These are phyloP conservation scores for Acanthopleura granulata DNA, from an alignment of 2,888 invertebrate genomes.

Conservation along the genomic window DNA sequence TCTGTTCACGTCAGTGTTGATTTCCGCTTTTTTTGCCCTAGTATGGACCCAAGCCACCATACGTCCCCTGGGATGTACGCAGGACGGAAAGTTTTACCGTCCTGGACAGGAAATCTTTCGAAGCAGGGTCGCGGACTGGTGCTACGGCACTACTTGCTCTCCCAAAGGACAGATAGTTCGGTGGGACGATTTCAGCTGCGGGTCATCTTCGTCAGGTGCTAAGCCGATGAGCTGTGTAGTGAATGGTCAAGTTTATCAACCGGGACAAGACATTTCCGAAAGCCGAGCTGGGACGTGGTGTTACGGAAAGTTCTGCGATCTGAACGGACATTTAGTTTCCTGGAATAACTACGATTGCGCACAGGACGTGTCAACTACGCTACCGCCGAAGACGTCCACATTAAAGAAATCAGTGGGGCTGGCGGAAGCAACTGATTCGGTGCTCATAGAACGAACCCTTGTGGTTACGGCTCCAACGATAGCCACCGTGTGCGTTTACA, in stretches of 20 bases:
- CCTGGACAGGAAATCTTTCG: constrained; percentile 8
- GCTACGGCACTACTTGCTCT: constrained; percentile 1
- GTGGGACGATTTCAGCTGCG: constrained; percentile 14
- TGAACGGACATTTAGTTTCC: background rate
- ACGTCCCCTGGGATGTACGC: background rate
- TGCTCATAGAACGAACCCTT: background rate
- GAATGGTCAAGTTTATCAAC: background rate
- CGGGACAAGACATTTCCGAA: background rate
- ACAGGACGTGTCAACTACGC: background rate
- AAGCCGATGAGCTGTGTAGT: background rate
- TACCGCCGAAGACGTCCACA: background rate
- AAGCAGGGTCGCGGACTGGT: background rate
- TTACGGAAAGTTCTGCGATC: background rate
- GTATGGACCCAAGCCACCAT: background rate
- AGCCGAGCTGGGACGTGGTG: background rate
- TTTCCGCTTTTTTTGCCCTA: background rate
- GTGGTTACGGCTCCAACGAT: background rate
- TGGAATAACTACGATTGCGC: background rate
- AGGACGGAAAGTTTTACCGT: background rate
- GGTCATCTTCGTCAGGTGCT: background rate
- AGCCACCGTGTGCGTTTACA: background rate
- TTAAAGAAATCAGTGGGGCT: too few species aligned
- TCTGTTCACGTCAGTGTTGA: background rate
- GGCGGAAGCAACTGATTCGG: background rate
- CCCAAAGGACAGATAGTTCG: background rate